Percentiles rank a stretch among this genome's conserved stretches.
phyloP scores from a whole-genome alignment of 2,797 vertebrate species.

The Sphenodon punctatus region DNA sequence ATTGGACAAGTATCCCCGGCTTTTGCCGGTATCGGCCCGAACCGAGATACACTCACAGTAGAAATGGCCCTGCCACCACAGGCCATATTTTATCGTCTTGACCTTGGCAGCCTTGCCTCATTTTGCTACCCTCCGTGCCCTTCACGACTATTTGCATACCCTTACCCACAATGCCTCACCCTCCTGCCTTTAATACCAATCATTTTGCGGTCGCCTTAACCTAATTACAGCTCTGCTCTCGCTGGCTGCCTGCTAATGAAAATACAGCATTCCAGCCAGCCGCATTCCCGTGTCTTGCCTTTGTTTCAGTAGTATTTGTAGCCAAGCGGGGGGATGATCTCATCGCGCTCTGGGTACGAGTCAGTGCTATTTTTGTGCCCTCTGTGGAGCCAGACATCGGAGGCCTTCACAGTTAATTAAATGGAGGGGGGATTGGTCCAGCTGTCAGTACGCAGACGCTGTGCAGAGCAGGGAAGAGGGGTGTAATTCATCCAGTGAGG shows the following conservation, averaged over 20 bases:
- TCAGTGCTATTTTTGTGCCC: background rate
- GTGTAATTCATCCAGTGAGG: too few species aligned
- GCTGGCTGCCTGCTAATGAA: background rate
- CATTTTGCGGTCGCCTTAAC: background rate
- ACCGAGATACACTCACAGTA: too few species aligned
- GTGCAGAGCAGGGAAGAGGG: background rate
- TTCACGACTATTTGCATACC: background rate
- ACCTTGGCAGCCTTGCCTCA: background rate
- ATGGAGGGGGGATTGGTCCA: background rate
- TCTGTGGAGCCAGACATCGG: background rate
- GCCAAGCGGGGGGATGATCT: background rate
- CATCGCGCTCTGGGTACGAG: background rate
- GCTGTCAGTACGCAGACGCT: too few species aligned
- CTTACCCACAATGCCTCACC: background rate
- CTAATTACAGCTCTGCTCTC: background rate
- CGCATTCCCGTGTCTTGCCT: background rate
- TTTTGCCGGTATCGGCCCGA: too few species aligned
- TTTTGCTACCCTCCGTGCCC: background rate
- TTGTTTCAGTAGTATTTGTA: background rate
- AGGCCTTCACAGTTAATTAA: background rate
- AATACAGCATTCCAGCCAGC: background rate
- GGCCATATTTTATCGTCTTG: too few species aligned
- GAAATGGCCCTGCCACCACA: too few species aligned
- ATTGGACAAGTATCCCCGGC: too few species aligned
- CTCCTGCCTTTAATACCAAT: background rate